phyloP scores from a whole-genome alignment of 1,140 invertebrate species.

The Drosophila rufa region DNA sequence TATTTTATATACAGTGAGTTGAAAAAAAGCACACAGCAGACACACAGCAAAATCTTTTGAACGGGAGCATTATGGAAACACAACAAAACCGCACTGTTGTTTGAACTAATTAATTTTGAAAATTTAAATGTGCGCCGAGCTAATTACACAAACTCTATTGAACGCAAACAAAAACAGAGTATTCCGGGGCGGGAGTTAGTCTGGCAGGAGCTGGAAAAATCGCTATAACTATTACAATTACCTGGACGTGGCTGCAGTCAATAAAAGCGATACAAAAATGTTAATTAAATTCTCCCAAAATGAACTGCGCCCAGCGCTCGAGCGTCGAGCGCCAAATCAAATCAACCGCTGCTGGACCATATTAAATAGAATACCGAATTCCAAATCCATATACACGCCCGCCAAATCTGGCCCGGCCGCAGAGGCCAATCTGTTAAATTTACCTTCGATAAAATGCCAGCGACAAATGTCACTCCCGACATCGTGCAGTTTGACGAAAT shows the following conservation, averaged over 20 bases:
- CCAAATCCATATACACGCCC: conserved; percentile 13
- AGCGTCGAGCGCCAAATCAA: conserved; percentile 46
- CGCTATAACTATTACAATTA: conserved; percentile 50
- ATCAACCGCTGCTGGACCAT: conserved; percentile 35
- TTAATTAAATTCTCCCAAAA: conserved; percentile 68
- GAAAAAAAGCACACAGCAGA: conserved; percentile 2
- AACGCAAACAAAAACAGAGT: conserved; percentile 45
- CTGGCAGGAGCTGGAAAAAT: conserved; percentile 5
- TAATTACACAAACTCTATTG: conserved; percentile 70
- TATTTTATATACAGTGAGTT: not conserved
- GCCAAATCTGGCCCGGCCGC: conserved; percentile 50
- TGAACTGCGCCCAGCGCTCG: conserved; percentile 27
- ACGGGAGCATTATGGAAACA: conserved; percentile 54
- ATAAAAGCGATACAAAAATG: conserved; percentile 64
- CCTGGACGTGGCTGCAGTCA: conserved; percentile 42
- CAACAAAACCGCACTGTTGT: conserved; percentile 71
- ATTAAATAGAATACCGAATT: conserved; percentile 43
- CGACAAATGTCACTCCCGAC: conserved; percentile 20
- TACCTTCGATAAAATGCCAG: conserved; percentile 70
- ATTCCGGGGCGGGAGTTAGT: not conserved
- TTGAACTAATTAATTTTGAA: conserved; percentile 78
- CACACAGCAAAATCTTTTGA: conserved; percentile 18
- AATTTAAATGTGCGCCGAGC: conserved; percentile 67
- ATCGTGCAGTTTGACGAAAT: conserved; percentile 61
- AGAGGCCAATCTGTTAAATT: conserved; percentile 70